Evolutionary conservation across 2,113 vertebrate genomes (phyloP).

Genomic region (Pachypanchax playfairii): DNA sequence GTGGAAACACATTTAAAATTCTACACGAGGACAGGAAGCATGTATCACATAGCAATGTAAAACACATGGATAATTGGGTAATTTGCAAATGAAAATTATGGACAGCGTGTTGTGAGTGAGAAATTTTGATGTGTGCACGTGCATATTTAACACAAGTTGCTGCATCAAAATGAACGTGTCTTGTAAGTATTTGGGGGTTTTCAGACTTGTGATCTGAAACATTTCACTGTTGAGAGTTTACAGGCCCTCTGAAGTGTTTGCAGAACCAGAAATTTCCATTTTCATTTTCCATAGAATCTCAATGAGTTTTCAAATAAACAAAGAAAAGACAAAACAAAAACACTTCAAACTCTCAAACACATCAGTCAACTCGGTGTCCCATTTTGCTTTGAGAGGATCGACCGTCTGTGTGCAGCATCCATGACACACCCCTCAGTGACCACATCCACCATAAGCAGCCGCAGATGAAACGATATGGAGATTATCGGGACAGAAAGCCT

Average conservation of each 20-base stretch:
- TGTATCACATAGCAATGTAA: conserved; percentile 1
- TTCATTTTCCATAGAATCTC: conserved; percentile 22
- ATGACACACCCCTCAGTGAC: conserved; percentile 68
- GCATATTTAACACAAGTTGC: too few species aligned
- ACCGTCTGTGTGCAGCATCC: conserved; percentile 57
- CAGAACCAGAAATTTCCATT: not conserved
- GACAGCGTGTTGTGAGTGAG: not conserved
- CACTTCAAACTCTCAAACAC: conserved; percentile 17
- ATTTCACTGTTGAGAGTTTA: conserved; percentile 2
- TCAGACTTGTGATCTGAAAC: not conserved
- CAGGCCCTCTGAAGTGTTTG: conserved; percentile 1
- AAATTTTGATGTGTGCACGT: conserved; percentile 1
- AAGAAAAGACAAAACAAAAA: not conserved
- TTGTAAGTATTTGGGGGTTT: not conserved
- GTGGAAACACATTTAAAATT: conserved; percentile 1
- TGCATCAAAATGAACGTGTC: not conserved
- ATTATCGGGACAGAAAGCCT: conserved; percentile 80
- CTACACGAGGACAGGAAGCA: not conserved
- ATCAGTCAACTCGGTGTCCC: conserved; percentile 55
- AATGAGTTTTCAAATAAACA: conserved; percentile 28
- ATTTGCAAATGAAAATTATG: conserved; percentile 1
- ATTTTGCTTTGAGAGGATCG: conserved; percentile 40
- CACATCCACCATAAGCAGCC: conserved; percentile 71
- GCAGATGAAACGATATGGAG: conserved; percentile 78
- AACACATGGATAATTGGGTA: not conserved